A percentile compares a stretch with the other conserved stretches of the same genome.
phyloP scores from a whole-genome alignment of 1,140 invertebrate species.

The Eueides isabella region DNA sequence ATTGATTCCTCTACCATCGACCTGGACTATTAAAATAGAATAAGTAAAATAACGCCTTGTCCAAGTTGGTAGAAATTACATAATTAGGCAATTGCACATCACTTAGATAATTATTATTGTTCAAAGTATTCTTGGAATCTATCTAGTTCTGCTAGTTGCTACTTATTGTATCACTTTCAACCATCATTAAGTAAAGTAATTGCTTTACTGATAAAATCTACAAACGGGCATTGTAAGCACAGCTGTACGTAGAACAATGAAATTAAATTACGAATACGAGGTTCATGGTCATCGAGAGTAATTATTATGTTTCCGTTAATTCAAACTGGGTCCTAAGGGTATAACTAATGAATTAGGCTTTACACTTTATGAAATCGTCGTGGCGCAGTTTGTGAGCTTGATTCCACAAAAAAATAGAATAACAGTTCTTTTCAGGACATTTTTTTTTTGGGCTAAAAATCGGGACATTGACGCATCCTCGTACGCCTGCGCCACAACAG shows the following conservation, averaged over 20 bases:
- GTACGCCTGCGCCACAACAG: no score
- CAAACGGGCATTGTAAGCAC: neutral
- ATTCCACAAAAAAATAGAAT: no score
- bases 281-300: neutral
- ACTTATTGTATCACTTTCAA: neutral
- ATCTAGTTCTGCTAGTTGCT: neutral
- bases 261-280: neutral
- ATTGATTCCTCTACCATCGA: no score
- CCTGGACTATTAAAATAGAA: no score
- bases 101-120: slow-evolving; percentile 1
- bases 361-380: no score
- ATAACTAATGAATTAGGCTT: neutral
- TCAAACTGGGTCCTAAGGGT: neutral
- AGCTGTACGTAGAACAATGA: neutral
- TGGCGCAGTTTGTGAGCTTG: no score
- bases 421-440: no score
- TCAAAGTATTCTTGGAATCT: slow-evolving; percentile 6
- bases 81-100: neutral
- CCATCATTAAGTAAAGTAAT: slow-evolving; percentile 5
- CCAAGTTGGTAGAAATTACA: neutral
- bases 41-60: neutral
- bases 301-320: neutral
- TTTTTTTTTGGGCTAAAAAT: no score
- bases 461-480: no score
- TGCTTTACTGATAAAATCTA: slow-evolving; percentile 1